These are phyloP conservation scores for Okapia johnstoni DNA, from an alignment of 2,113 vertebrate genomes.

Conservation along the genomic window DNA sequence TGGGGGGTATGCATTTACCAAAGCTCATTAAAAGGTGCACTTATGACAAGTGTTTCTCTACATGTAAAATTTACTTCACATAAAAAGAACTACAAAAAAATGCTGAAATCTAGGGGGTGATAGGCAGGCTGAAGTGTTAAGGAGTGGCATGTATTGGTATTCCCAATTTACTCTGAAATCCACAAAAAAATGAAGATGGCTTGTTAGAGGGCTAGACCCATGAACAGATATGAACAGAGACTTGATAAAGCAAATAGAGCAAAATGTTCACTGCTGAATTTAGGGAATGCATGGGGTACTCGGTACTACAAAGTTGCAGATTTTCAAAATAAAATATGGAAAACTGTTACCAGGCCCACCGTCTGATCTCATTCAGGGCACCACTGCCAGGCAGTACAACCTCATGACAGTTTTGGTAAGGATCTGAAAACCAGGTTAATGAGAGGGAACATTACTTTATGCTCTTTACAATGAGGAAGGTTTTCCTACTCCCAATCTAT, in stretches of 20 bases:
- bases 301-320: not conserved
- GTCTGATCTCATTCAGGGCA: not conserved
- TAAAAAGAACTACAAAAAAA: not conserved
- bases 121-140: not conserved
- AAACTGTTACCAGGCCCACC: not conserved
- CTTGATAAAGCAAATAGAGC: not conserved
- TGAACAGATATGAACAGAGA: not conserved
- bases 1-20: not conserved
- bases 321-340: not conserved
- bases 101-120: not conserved
- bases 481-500: not conserved
- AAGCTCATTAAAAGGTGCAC: not conserved
- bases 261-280: not conserved
- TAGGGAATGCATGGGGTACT: no score
- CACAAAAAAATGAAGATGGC: not conserved
- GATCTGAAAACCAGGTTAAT: not conserved
- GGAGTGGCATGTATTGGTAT: no score
- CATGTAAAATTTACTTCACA: not conserved
- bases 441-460: not conserved
- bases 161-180: not conserved
- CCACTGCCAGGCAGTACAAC: not conserved
- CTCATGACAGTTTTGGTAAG: not conserved
- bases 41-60: not conserved
- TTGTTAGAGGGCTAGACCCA: not conserved
- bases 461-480: not conserved